Evolutionary conservation across 92 coral and sea anemone genomes (phyloP).

Genomic region (Palythoa grandis): DNA sequence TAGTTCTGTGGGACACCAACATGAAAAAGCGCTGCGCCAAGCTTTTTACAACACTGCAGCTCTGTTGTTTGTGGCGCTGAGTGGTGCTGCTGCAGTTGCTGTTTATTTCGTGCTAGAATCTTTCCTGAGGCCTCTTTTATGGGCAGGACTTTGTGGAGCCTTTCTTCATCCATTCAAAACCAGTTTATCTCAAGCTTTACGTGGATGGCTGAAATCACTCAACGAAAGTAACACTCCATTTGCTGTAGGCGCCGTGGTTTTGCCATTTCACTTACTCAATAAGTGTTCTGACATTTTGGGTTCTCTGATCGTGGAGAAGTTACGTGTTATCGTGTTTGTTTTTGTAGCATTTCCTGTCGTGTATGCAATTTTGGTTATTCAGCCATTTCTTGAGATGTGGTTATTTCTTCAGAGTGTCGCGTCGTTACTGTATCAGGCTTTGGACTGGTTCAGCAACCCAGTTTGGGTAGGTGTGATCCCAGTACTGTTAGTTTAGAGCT

Average conservation of each 20-base stretch:
- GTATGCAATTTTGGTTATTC: conserved; percentile 77
- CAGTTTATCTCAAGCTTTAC: conserved; percentile 76
- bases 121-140: conserved; percentile 92
- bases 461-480: conserved; percentile 62
- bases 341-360: conserved; percentile 55
- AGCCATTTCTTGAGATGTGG: conserved; percentile 87
- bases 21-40: conserved; percentile 84
- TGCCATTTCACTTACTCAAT: conserved; percentile 89
- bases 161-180: conserved; percentile 94
- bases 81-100: conserved; percentile 93
- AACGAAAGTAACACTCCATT: conserved; percentile 88
- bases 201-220: conserved; percentile 85
- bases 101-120: conserved; percentile 92
- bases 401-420: conserved; percentile 70
- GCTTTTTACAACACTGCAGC: conserved; percentile 98
- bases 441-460: conserved; percentile 88
- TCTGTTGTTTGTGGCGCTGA: conserved; percentile 78
- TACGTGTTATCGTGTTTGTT: conserved; percentile 65
- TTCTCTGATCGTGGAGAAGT: conserved; percentile 72
- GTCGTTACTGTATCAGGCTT: conserved; percentile 61
- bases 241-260: conserved; percentile 80
- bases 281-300: conserved; percentile 85
- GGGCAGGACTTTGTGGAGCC: conserved; percentile 99
- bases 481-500: too few species aligned
- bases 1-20: conserved; percentile 73